Conservation (phyloP, 2,113 vertebrate genomes). For the Callocephalon fimbriatum region DNA sequence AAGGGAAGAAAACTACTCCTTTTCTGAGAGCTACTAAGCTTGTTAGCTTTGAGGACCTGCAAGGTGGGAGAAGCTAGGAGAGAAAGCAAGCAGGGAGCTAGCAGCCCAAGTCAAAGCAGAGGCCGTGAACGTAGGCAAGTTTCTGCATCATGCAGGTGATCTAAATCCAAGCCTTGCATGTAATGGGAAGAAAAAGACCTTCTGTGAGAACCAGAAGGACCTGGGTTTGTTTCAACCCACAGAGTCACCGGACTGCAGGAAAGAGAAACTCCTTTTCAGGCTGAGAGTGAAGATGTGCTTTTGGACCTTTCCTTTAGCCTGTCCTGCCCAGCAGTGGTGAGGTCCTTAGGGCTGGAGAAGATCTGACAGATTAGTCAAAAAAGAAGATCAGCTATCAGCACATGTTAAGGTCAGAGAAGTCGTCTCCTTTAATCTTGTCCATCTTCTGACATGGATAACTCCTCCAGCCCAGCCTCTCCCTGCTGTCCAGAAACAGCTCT, state of each 20-base stretch:
- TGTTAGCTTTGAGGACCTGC: not conserved
- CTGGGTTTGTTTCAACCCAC: not conserved
- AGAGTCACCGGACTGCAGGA: not conserved
- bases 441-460: not conserved
- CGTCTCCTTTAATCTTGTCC: not conserved
- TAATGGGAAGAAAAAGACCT: not conserved
- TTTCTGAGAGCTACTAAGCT: not conserved
- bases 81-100: not conserved
- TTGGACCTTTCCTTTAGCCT: not conserved
- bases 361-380: not conserved
- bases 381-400: not conserved
- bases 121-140: not conserved
- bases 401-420: not conserved
- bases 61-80: not conserved
- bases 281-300: not conserved
- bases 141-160: not conserved
- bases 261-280: not conserved
- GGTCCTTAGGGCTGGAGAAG: not conserved
- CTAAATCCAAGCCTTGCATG: not conserved
- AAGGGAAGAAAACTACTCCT: slow-evolving; percentile 14
- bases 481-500: not conserved
- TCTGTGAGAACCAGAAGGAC: not conserved
- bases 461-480: not conserved
- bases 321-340: not conserved
- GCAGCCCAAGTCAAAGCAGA: not conserved